A percentile compares a stretch with the other conserved stretches of the same genome.
phyloP scores from a whole-genome alignment of 2,888 invertebrate species.

The Lepidonotus clava region DNA sequence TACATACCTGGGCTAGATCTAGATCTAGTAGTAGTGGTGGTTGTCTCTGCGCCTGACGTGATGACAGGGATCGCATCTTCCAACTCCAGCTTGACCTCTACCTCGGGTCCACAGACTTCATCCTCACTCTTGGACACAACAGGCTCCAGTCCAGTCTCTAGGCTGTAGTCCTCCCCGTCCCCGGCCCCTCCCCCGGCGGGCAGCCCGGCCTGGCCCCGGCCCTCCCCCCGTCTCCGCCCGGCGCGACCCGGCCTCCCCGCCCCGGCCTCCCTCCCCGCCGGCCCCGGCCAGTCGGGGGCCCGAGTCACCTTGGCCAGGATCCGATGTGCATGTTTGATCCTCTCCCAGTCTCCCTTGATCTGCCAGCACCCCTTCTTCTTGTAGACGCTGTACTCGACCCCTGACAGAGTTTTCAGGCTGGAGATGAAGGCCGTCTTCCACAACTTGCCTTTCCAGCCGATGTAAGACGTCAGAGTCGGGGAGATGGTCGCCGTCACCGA shows the following conservation, averaged over 20 bases:
- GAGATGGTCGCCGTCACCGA: slow-evolving; percentile 35
- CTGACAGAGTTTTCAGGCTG: slow-evolving; percentile 1
- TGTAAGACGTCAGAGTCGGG: slow-evolving; percentile 6
- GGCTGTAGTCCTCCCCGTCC: neutral
- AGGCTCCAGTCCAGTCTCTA: neutral
- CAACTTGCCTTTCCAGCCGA: slow-evolving; percentile 7
- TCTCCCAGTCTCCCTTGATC: slow-evolving; percentile 35
- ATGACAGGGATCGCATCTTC: no score
- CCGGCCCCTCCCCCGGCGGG: neutral
- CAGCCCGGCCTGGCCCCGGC: neutral
- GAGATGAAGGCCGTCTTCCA: slow-evolving; percentile 28
- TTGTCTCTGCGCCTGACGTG: no score
- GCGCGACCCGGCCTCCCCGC: neutral
- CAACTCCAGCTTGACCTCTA: no score
- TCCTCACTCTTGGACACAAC: no score
- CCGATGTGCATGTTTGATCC: neutral
- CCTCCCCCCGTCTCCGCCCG: neutral
- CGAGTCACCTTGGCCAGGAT: slow-evolving; percentile 24
- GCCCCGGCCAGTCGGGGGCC: neutral
- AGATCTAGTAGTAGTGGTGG: no score
- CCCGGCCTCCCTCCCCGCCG: neutral
- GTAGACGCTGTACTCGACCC: slow-evolving; percentile 33
- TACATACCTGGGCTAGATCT: no score
- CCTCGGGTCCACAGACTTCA: no score
- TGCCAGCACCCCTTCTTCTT: slow-evolving; percentile 44